Conservation (phyloP, 2,113 vertebrate species). For the Ursus arctos region DNA sequence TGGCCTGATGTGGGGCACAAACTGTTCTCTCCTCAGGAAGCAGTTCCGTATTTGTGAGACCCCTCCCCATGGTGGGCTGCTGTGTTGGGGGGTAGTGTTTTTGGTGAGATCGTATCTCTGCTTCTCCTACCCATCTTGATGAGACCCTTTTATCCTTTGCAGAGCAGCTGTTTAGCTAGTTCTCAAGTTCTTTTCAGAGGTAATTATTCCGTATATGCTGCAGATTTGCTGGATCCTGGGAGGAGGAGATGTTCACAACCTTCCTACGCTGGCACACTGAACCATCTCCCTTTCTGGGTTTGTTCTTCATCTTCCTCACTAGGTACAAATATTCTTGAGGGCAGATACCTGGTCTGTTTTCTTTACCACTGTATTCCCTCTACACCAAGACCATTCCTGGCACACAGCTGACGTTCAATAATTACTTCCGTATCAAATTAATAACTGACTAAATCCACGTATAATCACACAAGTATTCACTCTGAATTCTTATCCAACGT, state of each 20-base stretch:
- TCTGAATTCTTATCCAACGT: not conserved
- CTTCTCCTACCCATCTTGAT: not conserved
- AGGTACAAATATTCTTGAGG: not conserved
- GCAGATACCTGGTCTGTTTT: not conserved
- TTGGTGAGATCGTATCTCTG: not conserved
- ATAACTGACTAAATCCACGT: not conserved
- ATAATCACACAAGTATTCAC: not conserved
- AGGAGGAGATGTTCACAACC: not conserved
- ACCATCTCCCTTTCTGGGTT: not conserved
- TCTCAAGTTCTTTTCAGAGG: not conserved
- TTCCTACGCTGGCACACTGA: not conserved
- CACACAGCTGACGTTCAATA: not conserved
- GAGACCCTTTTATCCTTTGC: not conserved
- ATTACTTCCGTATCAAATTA: not conserved
- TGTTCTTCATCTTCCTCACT: not conserved
- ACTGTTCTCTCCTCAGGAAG: not conserved
- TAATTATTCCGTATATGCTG: not conserved
- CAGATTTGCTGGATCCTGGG: not conserved
- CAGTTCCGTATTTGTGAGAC: not conserved
- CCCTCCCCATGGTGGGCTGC: not conserved
- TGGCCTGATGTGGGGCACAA: not conserved
- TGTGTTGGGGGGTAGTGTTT: not conserved
- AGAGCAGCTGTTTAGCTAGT: not conserved
- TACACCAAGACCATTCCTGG: not conserved
- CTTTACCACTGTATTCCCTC: not conserved